Evolutionary conservation across 2,797 vertebrate species (phyloP), one percentile per base, ranked within the genome.

Genomic region (Setipinna tenuifilis): DNA sequence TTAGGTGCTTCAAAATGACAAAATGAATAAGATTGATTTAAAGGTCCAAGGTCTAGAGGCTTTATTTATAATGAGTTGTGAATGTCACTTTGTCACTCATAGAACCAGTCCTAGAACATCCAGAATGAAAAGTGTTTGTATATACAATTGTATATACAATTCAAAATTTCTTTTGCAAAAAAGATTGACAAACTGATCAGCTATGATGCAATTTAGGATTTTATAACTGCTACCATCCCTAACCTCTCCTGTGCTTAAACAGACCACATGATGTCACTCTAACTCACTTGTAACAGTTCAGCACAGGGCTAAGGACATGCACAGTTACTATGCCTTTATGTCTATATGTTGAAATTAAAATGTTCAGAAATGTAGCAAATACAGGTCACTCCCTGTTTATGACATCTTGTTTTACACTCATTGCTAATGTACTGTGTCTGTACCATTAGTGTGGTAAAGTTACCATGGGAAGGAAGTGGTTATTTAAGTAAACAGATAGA

Each of bases 191-290:
- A 9, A 31, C 5, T 71, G 41, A 2, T 78, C 0, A 44, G 31
- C 11, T 21, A 78, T 78, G 17, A 41, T 44, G 35, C 71, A 44
- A 44, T 19, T 78, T 19, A 78, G 21, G 31, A 78, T 44, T 21
- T 41, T 6, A 44, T 78, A 21, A 41, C 35, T 35, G 31, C 50
- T 54, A 41, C 2, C 50, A 54, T 54, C 2, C 50, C 50, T 54
- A 10, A 14, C 7, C 50, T 41, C 65, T 41, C 7, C 71, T 44
- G 41, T 89, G 82, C 88, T 85, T 85, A 31, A 82, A 80, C 10
- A 81, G 3, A 92, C 92, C 95, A 95, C 94, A 92, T 5, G 94
- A 90, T 92, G 94, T 93, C 93, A 91, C 90, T 93, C 85, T 92
- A 88, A 90, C 84, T 90, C 88, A 92, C 35, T 2, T 54, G 16